Base-by-base conservation (phyloP, 1,140 invertebrate genomes). In the Drosophila pachea region DNA sequence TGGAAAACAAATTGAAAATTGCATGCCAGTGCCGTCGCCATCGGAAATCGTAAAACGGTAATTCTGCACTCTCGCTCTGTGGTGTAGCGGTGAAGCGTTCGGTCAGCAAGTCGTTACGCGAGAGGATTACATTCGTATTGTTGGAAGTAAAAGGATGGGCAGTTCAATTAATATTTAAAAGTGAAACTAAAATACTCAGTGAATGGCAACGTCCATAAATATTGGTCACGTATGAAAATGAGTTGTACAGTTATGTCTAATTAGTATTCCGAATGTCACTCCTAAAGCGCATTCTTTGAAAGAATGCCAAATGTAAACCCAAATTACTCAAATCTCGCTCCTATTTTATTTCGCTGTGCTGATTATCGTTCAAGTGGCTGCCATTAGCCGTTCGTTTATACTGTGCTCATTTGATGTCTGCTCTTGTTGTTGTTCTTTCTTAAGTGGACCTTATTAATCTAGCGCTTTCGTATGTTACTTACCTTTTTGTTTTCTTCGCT, bases 11-110 rank as follows among this genome's bases (percentile, higher is more conserved):
- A 84, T 83, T 63, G 53, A 74, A 81, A 69, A 72, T 78, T 54
- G 74, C 73, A 73, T 77, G 77, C 77, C 73, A 62, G 45, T 61
- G 70, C 48, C 73, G 62, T 49, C 65, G 70, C 49, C 66, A 86
- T 68, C 81, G 79, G 81, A 84, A 83, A 83, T 79, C 76, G 69
- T 68, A 68, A 22, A 66, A 84, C 79, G 79, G 79, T 84, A 84
- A 84, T 84, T 78, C 59, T 79, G 73, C 64, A 45, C 55, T 54
- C 59, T 61, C 45, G 60, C 32, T 68, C 16, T 40, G 22, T 22
- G 38, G 43, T 53, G 67, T 8, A 14, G 22, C 22, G 22, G 48
- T 64, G 38, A 7, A 38, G n/a, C 40, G 40, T 11, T 33, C 54
- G 53, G 38, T 55, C 38, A 55, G 36, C 52, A n/a, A 42, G 40